These are phyloP conservation scores for Hybognathus amarus DNA, from an alignment of 2,797 vertebrate species.

Conservation along the genomic window DNA sequence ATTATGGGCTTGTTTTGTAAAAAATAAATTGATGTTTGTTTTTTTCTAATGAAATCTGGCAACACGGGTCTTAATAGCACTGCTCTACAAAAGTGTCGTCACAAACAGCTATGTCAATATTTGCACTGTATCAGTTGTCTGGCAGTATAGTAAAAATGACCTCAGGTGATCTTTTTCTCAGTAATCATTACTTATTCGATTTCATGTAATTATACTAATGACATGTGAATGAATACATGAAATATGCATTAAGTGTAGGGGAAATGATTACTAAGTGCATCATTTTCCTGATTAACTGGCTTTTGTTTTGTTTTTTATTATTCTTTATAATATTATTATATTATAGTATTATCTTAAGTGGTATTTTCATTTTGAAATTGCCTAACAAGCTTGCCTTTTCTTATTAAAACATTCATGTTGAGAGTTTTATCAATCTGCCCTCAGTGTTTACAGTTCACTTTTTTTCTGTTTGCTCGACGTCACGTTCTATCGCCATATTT, in stretches of 20 bases:
- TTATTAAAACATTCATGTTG: not conserved
- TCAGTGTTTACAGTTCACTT: constrained; percentile 25
- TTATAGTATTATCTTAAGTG: not conserved
- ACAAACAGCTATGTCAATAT: not conserved
- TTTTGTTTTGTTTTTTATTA: not conserved
- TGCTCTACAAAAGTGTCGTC: not conserved
- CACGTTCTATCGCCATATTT: constrained; percentile 71
- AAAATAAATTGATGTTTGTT: not conserved
- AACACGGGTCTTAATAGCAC: not conserved
- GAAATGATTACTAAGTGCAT: not conserved
- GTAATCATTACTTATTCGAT: constrained; percentile 12
- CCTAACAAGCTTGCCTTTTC: not conserved
- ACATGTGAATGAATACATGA: not conserved
- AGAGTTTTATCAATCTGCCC: not conserved
- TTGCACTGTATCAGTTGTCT: not conserved
- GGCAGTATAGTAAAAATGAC: not conserved
- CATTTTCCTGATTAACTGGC: not conserved
- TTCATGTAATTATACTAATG: not conserved
- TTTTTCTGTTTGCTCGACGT: constrained; percentile 53
- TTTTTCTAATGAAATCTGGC: constrained; percentile 2
- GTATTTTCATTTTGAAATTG: not conserved
- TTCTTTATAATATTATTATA: too few relatives aligned
- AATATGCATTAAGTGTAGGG: not conserved
- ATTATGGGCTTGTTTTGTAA: not conserved
- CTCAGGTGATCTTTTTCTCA: not conserved